These are phyloP conservation scores for Chaetoderma sp. DNA, from an alignment of 2,888 invertebrate species.

Conservation along the genomic window DNA sequence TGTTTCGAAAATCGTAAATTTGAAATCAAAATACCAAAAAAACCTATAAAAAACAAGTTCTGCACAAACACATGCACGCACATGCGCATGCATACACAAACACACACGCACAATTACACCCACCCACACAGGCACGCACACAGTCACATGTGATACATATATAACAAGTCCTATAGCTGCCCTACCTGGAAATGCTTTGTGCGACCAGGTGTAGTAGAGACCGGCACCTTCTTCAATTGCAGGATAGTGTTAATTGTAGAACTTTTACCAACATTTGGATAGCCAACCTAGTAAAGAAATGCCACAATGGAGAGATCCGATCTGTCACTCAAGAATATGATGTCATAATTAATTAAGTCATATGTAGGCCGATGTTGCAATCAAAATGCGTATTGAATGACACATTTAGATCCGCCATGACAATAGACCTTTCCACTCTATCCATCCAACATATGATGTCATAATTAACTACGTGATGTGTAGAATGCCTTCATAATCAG, in stretches of 20 bases:
- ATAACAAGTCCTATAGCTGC: background rate
- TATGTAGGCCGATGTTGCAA: too few relatives aligned
- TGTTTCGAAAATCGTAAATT: too few relatives aligned
- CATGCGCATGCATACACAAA: background rate
- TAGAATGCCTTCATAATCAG: too few relatives aligned
- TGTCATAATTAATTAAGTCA: too few relatives aligned
- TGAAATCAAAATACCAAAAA: too few relatives aligned
- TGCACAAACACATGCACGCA: background rate
- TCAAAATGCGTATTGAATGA: too few relatives aligned
- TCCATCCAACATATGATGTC: too few relatives aligned
- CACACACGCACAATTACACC: background rate
- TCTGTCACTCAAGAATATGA: too few relatives aligned
- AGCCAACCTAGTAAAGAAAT: conserved; percentile 79
- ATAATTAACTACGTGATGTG: too few relatives aligned
- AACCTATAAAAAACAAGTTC: background rate
- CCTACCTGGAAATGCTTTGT: conserved; percentile 90
- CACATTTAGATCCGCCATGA: too few relatives aligned
- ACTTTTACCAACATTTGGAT: conserved; percentile 99
- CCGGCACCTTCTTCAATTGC: conserved; percentile 82
- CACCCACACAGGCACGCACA: background rate
- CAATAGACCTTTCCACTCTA: too few relatives aligned
- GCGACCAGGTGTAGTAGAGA: conserved; percentile 98
- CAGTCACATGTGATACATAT: background rate
- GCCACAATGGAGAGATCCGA: too few relatives aligned
- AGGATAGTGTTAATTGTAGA: conserved; percentile 96